Evolutionary conservation across 1,140 invertebrate genomes (phyloP), one percentile per base, ranked within the genome.

Genomic region (Rhagoletis zephyria): DNA sequence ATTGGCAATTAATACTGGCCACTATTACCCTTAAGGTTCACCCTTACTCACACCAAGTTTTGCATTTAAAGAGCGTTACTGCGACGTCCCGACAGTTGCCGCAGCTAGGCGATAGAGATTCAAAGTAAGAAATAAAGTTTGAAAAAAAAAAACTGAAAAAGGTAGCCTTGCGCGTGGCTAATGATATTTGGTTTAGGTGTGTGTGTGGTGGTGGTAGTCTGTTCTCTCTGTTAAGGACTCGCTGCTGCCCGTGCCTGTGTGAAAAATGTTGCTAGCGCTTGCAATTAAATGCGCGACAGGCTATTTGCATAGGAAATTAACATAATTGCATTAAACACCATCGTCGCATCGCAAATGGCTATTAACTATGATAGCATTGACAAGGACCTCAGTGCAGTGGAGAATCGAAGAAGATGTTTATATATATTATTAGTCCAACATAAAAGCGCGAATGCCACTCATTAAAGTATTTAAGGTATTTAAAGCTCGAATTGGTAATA

Each of bases 221-320:
- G n/a, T 48, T 4, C 5, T 59, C 30, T 9, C 16, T 42, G 2
- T 12, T 48, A 74, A 74, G 70, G 70, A 48, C 48, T 56, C 12
- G 48, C 48, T n/a, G 45, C 48, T 81, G n/a, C 48, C 77, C 63
- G 42, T 14, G 59, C 12, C 60, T 60, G 60, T 16, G 30, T 85
- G 85, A 61, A 42, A 85, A 85, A 63, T 61, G 42, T 85, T 85
- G 56, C 85, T 59, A 85, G 40, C 85, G 60, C 85, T 85, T 85
- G 74, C 85, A 85, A 85, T 85, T 85, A 85, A 85, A 85, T 85
- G 85, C 74, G 74, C 74, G 74, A 81, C 74, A 81, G 51, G 74
- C 19, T 85, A 85, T 85, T 85, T 85, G 85, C 85, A 85, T 85
- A 85, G 85, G 85, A 85, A 85, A 85, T 85, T 85, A 85, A 85